Evolutionary conservation across 2,113 vertebrate species (phyloP), one percentile per base, ranked within the genome.

Genomic region (Struthidea cinerea): DNA sequence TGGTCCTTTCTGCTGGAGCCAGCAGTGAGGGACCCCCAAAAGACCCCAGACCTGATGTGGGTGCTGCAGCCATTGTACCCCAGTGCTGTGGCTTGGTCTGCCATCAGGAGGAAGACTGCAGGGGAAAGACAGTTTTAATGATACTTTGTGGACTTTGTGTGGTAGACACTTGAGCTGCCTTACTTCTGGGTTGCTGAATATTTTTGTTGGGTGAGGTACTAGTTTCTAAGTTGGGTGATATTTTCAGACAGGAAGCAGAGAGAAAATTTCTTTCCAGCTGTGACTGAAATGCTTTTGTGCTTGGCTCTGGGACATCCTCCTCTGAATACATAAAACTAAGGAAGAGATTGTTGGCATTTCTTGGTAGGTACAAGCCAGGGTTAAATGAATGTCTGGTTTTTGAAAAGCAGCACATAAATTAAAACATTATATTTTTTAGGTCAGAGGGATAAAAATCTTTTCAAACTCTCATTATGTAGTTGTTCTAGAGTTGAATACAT

Each of bases 281-380:
- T 86, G 68, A 78, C 47, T 70, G 76, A 95, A 74, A 67, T 68
- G 60, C 26, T 88, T 96, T 94, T 86, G 63, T 93, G 13, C 82
- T 74, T 65, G 67, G 42, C 63, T 80, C 44, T 57, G 28, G 26
- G 61, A 87, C 32, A 13, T 32, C 28, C 33, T 81, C 14, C 33
- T 76, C 70, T 67, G 64, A 44, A 44, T 41, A 47, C 39, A 39
- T 55, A 42, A 64, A 69, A 21, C 44, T 74, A n/a, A 63, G 18
- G 27, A 85, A 60, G 61, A 75, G 21, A 18, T 37, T 39, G 28
- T 61, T 85, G 71, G 42, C 6, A 1, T 68, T 87, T 61, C 59
- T 42, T 68, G 39, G 24, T 87, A 47, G 35, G 32, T 50, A 47
- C 27, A 61, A 56, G 57, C 35, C 33, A 44, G 47, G 17, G 24